Evolutionary conservation across 2,888 invertebrate genomes (phyloP), one percentile per base, ranked within the genome.

Genomic region (Athalia circularis): DNA sequence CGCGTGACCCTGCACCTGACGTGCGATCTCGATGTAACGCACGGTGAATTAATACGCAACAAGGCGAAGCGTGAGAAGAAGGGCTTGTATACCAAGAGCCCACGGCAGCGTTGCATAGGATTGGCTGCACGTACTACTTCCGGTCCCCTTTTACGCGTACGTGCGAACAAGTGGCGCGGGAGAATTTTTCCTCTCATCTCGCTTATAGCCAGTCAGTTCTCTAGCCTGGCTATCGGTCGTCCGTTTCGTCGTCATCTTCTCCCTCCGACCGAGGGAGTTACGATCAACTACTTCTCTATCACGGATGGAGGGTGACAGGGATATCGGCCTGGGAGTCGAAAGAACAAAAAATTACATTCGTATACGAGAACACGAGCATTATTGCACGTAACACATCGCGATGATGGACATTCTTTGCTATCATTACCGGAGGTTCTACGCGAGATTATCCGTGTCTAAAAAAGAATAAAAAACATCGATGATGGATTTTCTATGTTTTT

Each of bases 161-260:
- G 72, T 72, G 72, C 72, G 72, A 72, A 75, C 75, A 57, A 75
- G 75, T 75, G 75, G 64, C 62, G 64, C 75, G 75, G 75, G 64
- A 62, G 75, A 75, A 62, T 64, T n/a, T 62, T 59, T 65, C 65
- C 43, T 29, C 50, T 11, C 50, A 15, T 67, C 67, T 50, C 9
- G 47, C 11, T 4, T 52, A 29, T 13, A 43, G 15, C 64, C 45
- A 43, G 11, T 64, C 64, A 11, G 29, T 64, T 64, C 43, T 11
- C 43, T n/a, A 9, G 62, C 15, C 3, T 8, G 45, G 50, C 29
- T 45, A 9, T 45, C 48, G 57, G 47, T 59, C 72, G 72, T 59
- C 72, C 59, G 47, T 59, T 47, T 5, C 68, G 50, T 52, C 52
- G 68, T 68, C 64, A 62, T 75, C 29, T 62, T 61, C 64, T 62